phyloP scores from a whole-genome alignment of 1,140 invertebrate genomes.

The Pseudomyrmex gracilis region DNA sequence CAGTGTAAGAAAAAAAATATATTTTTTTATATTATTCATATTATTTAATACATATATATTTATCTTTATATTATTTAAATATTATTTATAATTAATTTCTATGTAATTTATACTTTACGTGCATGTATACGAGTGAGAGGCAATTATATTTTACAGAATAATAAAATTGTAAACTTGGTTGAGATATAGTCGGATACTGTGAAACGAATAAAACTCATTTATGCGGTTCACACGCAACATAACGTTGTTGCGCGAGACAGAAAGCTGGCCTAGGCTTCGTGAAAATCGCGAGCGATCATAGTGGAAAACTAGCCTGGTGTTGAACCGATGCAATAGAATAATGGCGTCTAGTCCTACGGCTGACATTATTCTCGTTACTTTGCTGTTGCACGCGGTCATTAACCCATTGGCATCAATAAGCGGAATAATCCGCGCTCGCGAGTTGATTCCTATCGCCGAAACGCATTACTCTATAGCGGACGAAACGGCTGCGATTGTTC shows the following conservation, averaged over 20 bases:
- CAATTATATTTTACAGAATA: no score
- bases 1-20: no score
- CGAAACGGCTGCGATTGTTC: background rate
- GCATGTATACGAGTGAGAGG: no score
- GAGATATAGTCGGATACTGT: background rate
- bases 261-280: background rate
- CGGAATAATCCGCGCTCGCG: conserved; percentile 47
- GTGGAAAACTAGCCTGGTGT: conserved; percentile 13
- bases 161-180: background rate
- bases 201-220: background rate
- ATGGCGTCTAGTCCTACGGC: conserved; percentile 18
- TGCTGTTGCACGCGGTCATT: conserved; percentile 47
- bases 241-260: background rate
- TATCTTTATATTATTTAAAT: no score
- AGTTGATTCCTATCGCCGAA: conserved; percentile 12
- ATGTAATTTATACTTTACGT: no score
- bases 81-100: no score
- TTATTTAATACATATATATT: no score
- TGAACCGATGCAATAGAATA: conserved; percentile 29
- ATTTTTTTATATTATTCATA: no score
- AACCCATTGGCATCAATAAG: conserved; percentile 45
- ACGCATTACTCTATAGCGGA: background rate
- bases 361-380: conserved; percentile 33
- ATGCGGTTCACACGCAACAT: no score
- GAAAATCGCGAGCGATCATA: conserved; percentile 16